Base-by-base conservation (phyloP, 2,113 vertebrate species). In the Dendropsophus ebraccatus region DNA sequence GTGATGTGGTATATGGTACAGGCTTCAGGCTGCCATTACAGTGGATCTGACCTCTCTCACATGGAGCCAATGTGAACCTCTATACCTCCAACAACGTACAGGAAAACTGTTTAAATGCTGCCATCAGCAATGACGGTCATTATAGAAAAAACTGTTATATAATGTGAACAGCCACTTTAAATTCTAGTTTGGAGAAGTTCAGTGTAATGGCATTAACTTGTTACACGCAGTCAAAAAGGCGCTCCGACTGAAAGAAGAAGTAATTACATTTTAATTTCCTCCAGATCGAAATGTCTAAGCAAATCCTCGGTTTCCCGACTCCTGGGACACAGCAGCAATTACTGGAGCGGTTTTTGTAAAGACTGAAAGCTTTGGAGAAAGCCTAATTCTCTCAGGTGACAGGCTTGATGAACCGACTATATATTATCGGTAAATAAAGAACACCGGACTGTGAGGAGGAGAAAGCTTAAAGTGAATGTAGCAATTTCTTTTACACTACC, bases 381-480 rank as follows among this genome's bases (percentile, higher is more conserved):
- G 21, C n/a, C 21, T 41, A 60, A 60, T 37, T 32, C 77, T 12
- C 35, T 45, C 23, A 60, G 7, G 62, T 69, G 79, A 69, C 79
- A 81, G 37, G 7, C 12, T 81, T 67, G 41, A 50, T 81, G 65
- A 65, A 81, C 19, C 21, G 79, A 41, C 78, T 49, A 21, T 69
- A 67, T 69, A 81, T 81, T 81, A 69, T 2, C 69, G 28, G 65
- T 60, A 25, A 79, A 79, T 41, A 60, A 58, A 37, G 76, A n/a
- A n/a, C n/a, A n/a, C n/a, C n/a, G 35, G 54, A 37, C 79, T 30
- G 60, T n/a, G 17, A 58, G 58, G 8, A 14, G 58, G 37, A 32
- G n/a, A 82, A 19, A 19, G 9, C 11, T 41, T 62, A 81, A 62
- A 81, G 14, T 62, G 12, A n/a, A n/a, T n/a, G n/a, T n/a, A n/a